These are phyloP conservation scores for Euthynnus affinis DNA, from an alignment of 2,797 vertebrate genomes.

Conservation along the genomic window DNA sequence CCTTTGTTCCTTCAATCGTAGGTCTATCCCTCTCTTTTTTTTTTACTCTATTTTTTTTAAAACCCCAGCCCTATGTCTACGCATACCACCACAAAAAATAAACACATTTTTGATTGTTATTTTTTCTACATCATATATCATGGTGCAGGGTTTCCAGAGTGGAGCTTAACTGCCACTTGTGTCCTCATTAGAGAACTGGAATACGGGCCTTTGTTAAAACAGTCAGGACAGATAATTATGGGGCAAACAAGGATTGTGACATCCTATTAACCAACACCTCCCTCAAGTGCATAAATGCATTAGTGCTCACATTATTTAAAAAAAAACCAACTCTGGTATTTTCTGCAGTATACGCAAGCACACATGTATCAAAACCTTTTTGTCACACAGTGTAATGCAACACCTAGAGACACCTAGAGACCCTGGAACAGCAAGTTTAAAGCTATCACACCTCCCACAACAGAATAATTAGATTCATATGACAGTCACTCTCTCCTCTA, in stretches of 20 bases:
- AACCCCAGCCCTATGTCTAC: slow-evolving; percentile 4
- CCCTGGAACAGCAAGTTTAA: slow-evolving; percentile 29
- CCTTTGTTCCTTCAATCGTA: slow-evolving; percentile 30
- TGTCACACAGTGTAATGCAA: no score
- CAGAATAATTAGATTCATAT: slow-evolving; percentile 55
- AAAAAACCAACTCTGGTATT: background rate
- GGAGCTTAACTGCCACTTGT: slow-evolving; percentile 52
- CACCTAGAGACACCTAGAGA: background rate
- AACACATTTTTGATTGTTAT: slow-evolving; percentile 40
- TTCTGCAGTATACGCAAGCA: slow-evolving; percentile 11
- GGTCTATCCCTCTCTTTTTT: background rate
- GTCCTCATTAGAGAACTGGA: slow-evolving; percentile 59
- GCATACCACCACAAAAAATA: slow-evolving; percentile 5
- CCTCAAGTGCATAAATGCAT: slow-evolving; percentile 59
- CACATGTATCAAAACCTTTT: slow-evolving; percentile 19
- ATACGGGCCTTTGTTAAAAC: slow-evolving; percentile 50
- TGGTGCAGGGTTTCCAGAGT: slow-evolving; percentile 15
- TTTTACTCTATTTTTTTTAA: slow-evolving; percentile 8
- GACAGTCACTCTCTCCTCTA: background rate
- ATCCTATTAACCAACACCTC: slow-evolving; percentile 64
- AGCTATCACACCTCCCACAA: slow-evolving; percentile 31
- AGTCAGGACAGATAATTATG: slow-evolving; percentile 60
- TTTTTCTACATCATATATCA: slow-evolving; percentile 32
- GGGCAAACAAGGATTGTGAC: slow-evolving; percentile 43
- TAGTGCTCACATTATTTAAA: slow-evolving; percentile 30